A percentile compares a stretch with the other conserved stretches of the same genome.
Evolutionary conservation across 2,113 vertebrate genomes (phyloP).

Genomic region (Jacana jacana): DNA sequence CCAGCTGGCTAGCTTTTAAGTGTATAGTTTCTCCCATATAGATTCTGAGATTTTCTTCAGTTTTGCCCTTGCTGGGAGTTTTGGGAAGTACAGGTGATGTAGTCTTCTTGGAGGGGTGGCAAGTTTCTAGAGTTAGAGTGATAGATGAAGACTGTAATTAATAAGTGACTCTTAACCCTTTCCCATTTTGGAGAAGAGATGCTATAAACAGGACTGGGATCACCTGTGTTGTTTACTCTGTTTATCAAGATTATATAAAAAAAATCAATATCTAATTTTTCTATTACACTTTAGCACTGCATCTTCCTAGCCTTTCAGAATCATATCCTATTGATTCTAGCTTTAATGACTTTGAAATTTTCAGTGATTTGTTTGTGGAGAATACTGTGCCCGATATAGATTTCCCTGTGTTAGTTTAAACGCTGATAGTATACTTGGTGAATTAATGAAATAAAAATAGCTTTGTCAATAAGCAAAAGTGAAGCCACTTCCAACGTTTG

Average conservation of each 20-base stretch:
- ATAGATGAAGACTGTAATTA: constrained; percentile 71
- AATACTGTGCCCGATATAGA: constrained; percentile 68
- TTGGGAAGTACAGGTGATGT: not conserved
- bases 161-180: constrained; percentile 59
- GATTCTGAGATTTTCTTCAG: constrained; percentile 44
- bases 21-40: constrained; percentile 49
- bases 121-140: constrained; percentile 43
- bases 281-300: constrained; percentile 66
- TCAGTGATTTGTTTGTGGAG: constrained; percentile 68
- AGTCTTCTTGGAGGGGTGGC: constrained; percentile 50
- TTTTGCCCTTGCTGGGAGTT: constrained; percentile 17
- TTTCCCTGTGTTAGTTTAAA: constrained; percentile 74
- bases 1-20: constrained; percentile 9
- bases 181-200: constrained; percentile 29
- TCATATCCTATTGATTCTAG: constrained; percentile 71
- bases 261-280: constrained; percentile 69
- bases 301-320: constrained; percentile 64
- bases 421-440: constrained; percentile 67
- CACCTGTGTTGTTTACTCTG: constrained; percentile 53
- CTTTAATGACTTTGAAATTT: constrained; percentile 73
- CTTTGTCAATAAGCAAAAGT: constrained; percentile 77
- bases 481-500: constrained; percentile 74
- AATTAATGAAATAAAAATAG: constrained; percentile 84
- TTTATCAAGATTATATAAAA: constrained; percentile 54
- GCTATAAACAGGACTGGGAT: constrained; percentile 61